Evolutionary conservation across 2,888 invertebrate species (phyloP).

Genomic region (Cremastinae sp.): DNA sequence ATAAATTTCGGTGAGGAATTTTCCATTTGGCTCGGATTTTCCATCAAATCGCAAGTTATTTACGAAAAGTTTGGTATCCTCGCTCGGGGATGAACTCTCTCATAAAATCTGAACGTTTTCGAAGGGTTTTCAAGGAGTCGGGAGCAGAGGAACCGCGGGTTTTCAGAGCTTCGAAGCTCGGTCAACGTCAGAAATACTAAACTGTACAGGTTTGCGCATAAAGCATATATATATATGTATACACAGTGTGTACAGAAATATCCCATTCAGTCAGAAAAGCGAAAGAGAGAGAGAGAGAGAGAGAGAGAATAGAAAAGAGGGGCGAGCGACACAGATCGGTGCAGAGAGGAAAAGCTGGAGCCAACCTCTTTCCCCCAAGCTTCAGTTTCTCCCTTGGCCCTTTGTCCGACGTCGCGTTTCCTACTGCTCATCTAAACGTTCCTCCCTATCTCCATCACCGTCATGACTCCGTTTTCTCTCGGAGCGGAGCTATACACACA

Average conservation of each 20-base stretch:
- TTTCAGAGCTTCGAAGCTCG: conserved; percentile 19
- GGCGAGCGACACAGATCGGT: conserved; percentile 38
- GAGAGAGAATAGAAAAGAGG: conserved; percentile 23
- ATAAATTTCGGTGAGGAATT: no score
- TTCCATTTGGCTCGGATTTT: no score
- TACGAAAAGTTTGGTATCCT: no score
- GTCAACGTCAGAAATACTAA: conserved; percentile 42
- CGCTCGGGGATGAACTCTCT: conserved; percentile 58
- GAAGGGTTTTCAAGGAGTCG: conserved; percentile 66
- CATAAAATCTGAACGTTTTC: conserved; percentile 73
- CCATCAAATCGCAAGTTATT: no score
- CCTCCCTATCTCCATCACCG: conserved; percentile 48
- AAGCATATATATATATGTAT: conserved; percentile 13
- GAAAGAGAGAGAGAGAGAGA: no score
- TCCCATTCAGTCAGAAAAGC: conserved; percentile 50
- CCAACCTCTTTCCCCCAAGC: conserved; percentile 44
- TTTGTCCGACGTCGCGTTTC: conserved; percentile 43
- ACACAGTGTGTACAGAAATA: conserved; percentile 17
- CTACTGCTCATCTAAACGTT: conserved; percentile 45
- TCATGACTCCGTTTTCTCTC: conserved; percentile 56
- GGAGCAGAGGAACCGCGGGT: conserved; percentile 46
- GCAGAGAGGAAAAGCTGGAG: conserved; percentile 42
- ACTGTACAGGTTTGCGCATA: conserved; percentile 15
- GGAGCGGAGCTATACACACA: conserved; percentile 49
- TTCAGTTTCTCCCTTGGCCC: conserved; percentile 10